Conservation (phyloP, 1,140 invertebrate genomes). For the Drosophila punjabiensis region DNA sequence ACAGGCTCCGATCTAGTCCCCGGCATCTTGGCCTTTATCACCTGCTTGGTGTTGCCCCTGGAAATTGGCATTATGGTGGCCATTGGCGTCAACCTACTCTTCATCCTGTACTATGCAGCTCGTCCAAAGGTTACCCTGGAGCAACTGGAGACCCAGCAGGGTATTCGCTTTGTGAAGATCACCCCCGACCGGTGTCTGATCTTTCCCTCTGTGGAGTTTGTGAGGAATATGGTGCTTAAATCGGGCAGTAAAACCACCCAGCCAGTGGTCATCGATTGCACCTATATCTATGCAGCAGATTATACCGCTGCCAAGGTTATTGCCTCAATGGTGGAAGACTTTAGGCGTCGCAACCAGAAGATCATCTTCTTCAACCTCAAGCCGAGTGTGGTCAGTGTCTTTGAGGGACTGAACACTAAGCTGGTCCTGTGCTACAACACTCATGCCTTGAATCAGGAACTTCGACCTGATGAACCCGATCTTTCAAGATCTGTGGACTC, state of each 20-base stretch:
- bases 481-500: conserved; percentile 60
- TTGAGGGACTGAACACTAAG: conserved; percentile 90
- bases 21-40: conserved; percentile 93
- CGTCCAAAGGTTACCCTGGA: conserved; percentile 93
- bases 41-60: conserved; percentile 92
- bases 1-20: conserved; percentile 94
- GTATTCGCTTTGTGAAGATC: conserved; percentile 91
- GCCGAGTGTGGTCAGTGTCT: conserved; percentile 91
- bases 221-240: conserved; percentile 92
- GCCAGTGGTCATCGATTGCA: conserved; percentile 94
- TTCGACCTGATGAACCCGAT: conserved; percentile 84
- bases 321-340: conserved; percentile 90
- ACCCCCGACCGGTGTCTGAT: conserved; percentile 94
- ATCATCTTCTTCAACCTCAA: conserved; percentile 93
- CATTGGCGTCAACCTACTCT: conserved; percentile 93
- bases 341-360: conserved; percentile 89
- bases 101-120: conserved; percentile 95
- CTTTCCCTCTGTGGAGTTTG: conserved; percentile 95
- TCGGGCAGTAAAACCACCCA: conserved; percentile 88
- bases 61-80: conserved; percentile 96
- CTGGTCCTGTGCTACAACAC: conserved; percentile 91
- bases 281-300: conserved; percentile 93
- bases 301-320: conserved; percentile 92
- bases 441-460: conserved; percentile 89
- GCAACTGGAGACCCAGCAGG: conserved; percentile 88